Base-by-base conservation (phyloP, 2,113 vertebrate species). In the Amazona guildingii region DNA sequence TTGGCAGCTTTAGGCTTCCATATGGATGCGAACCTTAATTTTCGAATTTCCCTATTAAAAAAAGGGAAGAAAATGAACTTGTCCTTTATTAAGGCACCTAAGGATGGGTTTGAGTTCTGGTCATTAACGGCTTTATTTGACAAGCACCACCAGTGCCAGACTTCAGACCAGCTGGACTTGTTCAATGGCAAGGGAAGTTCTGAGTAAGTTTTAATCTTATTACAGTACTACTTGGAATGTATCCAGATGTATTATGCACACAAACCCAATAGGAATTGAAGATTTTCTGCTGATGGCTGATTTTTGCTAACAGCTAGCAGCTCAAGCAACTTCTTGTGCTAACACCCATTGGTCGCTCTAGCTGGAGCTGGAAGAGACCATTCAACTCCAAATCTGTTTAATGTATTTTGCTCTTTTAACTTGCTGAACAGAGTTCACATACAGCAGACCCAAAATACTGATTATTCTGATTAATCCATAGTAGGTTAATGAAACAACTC, bases 101-200 rank as follows among this genome's bases (percentile, higher is more conserved):
- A 86, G 25, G 2, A 59, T 43, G 17, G 3, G 10, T 78, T 92
- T 88, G 17, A 15, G 7, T 41, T 13, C 41, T 83, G 25, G 23
- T 69, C 17, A 37, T 52, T n/a, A 64, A 46, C 6, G 74, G 5
- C 29, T 64, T 69, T 43, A 69, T 61, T 63, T 79, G 39, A 59
- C 24, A 84, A 81, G 68, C 6, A 19, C 15, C 67, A 29, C 6
- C 11, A 1, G 0, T 20, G 28, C 5, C 3, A 2, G 59, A 37
- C 21, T 88, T 93, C 29, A 49, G 35, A 44, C 6, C 37, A 70
- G 19, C 28, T 70, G 44, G 24, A 59, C 23, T 35, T 68, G 10
- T 84, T 89, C 51, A 63, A 43, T n/a, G 11, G 6, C 46, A 64
- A 37, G 11, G 6, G 7, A 73, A 83, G 17, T 48, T 52, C 28